Percentiles rank a stretch among this genome's conserved stretches.
Conservation (phyloP, 2,113 vertebrate genomes). For the Onychostoma macrolepis region DNA sequence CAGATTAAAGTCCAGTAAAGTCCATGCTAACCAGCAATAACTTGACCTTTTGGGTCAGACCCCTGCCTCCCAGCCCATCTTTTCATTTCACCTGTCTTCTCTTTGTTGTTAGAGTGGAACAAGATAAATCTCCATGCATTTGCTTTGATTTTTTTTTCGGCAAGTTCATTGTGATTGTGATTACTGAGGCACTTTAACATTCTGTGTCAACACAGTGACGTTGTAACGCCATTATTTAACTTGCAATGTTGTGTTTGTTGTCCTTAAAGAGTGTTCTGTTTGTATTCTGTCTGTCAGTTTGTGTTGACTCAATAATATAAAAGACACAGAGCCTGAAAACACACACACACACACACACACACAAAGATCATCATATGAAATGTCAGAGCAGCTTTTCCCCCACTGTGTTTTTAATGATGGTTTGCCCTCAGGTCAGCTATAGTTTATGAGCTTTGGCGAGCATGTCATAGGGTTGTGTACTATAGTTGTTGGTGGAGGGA, state of each 20-base stretch:
- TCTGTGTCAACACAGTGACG: neutral
- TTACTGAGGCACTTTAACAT: neutral
- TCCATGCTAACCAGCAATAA: neutral
- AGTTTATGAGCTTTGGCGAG: neutral
- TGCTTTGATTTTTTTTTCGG: neutral
- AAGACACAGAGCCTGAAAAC: conserved; percentile 35
- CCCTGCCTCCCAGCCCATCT: neutral
- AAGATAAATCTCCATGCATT: neutral
- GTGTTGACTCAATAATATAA: conserved; percentile 35
- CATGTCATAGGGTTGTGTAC: neutral
- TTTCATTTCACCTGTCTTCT: neutral
- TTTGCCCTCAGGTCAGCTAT: conserved; percentile 33
- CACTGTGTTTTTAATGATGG: conserved; percentile 41
- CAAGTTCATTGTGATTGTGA: neutral
- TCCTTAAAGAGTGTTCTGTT: neutral
- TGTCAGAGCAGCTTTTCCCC: conserved; percentile 23
- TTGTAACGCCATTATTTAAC: neutral
- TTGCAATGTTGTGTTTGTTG: neutral
- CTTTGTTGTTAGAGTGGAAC: neutral
- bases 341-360: neutral
- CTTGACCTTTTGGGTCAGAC: neutral
- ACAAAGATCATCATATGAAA: conserved; percentile 18
- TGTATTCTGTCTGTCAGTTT: conserved; percentile 17
- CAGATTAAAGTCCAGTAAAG: too few species aligned
- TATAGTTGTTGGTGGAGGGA: conserved; percentile 1